Evolutionary conservation across 53 echinoderm and acorn worm species (phyloP), one percentile per base, ranked within the genome.

Genomic region (Paracentrotus lividus): DNA sequence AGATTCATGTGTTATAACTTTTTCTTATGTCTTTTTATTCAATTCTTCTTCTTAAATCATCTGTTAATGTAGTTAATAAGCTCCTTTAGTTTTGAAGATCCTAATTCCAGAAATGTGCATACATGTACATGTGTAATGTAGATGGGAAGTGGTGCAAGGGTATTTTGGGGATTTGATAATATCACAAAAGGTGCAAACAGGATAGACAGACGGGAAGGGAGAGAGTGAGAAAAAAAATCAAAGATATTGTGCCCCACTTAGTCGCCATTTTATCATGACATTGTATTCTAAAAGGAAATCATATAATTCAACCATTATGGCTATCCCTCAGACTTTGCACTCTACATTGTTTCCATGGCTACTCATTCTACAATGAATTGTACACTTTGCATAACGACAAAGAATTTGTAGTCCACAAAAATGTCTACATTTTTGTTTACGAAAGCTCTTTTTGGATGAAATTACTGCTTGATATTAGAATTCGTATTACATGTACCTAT

Each of bases 281-380:
- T 40, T 72, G 72, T 72, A 36, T 36, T 72, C 18, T 45, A 31
- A 85, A 47, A 85, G 85, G 85, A 85, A 47, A 85, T 85, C 13
- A 21, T 20, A 47, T 85, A 85, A 85, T 85, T 85, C 85, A 85
- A 49, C 20, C 85, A 85, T 49, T 47, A 85, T 85, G 85, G 85
- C 85, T 2, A 45, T 20, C 85, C 31, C 31, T 47, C 9, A 31
- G 24, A 29, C 32, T 84, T 47, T 31, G 21, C 2, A 12, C 27
- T 38, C 40, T 47, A 47, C 84, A n/a, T 49, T 45, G 69, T 69
- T 34, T 36, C 36, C 5, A 16, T 16, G 24, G 68, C 40, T 5
- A 38, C 40, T 32, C 38, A 2, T 69, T 72, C 31, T 72, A 40
- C 36, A 4, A 72, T 32, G 18, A 36, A 38, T 18, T 40, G 1